Base-by-base conservation (phyloP, 2,888 invertebrate species). In the Eristalis intricaria region DNA sequence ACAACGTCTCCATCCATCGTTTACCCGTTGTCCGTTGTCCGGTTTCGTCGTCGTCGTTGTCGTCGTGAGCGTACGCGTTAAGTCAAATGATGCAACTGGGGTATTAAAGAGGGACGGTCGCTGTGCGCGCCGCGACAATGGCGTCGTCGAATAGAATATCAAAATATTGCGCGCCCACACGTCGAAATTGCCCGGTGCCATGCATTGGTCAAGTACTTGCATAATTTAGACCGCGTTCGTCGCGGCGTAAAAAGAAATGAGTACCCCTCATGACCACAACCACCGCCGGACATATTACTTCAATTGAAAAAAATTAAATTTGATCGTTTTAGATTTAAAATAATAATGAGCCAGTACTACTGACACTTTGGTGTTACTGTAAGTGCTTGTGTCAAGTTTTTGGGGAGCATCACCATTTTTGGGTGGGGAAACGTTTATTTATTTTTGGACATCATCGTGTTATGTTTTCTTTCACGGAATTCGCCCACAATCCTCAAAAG, bases 151-250 rank as follows among this genome's bases (percentile, higher is more conserved):
- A 82, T 86, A 82, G 86, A 86, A 86, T 86, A 86, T 86, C 70
- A 86, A 86, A 82, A 86, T 71, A 75, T 83, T 65, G 74, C 86
- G 86, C 86, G 82, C 86, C 86, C 86, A 86, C 86, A 82, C 86
- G 74, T 82, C 70, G 38, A 82, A 78, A 78, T 82, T 86, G 78
- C 66, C 70, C 77, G 74, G 77, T 74, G 73, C 65, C 65, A 63
- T 69, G 86, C 86, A 70, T 82, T 86, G 82, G 82, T 78, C 82
- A 81, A 82, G 74, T 74, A 82, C 82, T 82, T 86, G 86, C 82
- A 86, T 86, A 86, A 83, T 82, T 82, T 75, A 86, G 81, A 84
- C 74, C 19, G 50, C n/a, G 43, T 43, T 43, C 43, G 43, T 4
- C n/a, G 43, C n/a, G 43, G 43, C 50, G 50, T 50, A 50, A 50